These are phyloP conservation scores for Elegia similella DNA, from an alignment of 2,888 invertebrate species.

Conservation along the genomic window DNA sequence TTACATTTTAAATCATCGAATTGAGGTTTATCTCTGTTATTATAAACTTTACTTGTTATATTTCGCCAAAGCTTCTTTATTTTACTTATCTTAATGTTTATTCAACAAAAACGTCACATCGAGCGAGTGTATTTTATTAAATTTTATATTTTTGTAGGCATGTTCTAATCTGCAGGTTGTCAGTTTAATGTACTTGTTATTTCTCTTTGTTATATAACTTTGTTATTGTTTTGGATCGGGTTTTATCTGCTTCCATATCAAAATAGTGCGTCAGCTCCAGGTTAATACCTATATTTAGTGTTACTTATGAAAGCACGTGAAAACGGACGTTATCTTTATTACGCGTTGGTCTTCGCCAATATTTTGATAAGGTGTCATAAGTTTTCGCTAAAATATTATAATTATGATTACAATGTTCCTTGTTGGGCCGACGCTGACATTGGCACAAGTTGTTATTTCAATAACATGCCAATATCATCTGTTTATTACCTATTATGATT, in stretches of 20 bases:
- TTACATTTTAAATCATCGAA: neutral
- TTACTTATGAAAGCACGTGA: conserved; percentile 20
- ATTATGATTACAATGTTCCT: neutral
- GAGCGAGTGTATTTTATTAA: neutral
- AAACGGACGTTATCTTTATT: conserved; percentile 22
- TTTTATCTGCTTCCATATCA: conserved; percentile 26
- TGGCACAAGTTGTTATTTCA: conserved; percentile 1
- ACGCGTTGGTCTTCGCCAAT: conserved; percentile 20
- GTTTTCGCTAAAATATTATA: neutral
- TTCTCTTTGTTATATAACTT: conserved; percentile 29
- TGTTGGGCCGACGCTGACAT: neutral
- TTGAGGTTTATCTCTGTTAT: neutral
- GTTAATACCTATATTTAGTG: conserved; percentile 39
- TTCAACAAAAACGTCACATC: neutral
- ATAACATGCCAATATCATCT: conserved; percentile 8
- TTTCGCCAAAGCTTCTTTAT: neutral
- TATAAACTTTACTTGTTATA: neutral
- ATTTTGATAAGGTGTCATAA: neutral
- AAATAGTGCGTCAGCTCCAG: conserved; percentile 42
- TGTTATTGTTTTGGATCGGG: conserved; percentile 26
- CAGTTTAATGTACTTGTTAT: conserved; percentile 35
- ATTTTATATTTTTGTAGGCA: neutral
- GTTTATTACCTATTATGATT: neutral
- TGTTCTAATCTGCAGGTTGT: neutral
- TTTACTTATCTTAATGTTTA: neutral